Evolutionary conservation across 1,140 invertebrate genomes (phyloP), one percentile per base, ranked within the genome.

Genomic region (Dolichoris vasculosae): DNA sequence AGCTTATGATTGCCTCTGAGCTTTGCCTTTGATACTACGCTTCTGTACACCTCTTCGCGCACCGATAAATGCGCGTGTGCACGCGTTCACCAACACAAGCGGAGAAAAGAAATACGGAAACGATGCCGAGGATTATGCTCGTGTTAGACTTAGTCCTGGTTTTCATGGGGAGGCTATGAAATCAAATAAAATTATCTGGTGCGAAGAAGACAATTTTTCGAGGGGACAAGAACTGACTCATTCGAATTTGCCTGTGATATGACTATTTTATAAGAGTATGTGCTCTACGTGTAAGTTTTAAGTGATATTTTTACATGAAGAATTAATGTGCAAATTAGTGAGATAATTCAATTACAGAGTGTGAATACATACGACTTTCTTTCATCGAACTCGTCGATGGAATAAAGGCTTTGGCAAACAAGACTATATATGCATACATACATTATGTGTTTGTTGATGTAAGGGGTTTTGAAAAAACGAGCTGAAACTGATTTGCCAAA

Each of bases 1-100:
- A 93, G 93, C 93, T 93, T 92, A 92, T 93, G 92, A 93, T 93
- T 93, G 93, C 93, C 91, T 93, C 92, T 92, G 92, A 93, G 93
- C 90, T 93, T 92, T 93, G 92, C 93, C 93, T 93, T 93, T 93
- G 93, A 93, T 89, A 90, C 86, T 80, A n/a, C 20, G 26, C 75
- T 51, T 63, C 20, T 26, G 6, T n/a, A 13, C 38, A 3, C 79
- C 32, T 51, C 15, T n/a, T 38, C 20, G 30, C 46, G 35, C 17
- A 0, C 2, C 30, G 40, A 11, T 30, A 59, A 59, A 59, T 59
- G 23, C 23, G 48, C 20, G 35, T 73, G 69, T 69, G n/a, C 55
- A 55, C 46, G 82, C 55, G 26, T 46, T n/a, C 81, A 67, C 63
- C 4, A 26, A 71, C 30, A 30, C 38, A 20, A 3, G 23, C n/a